Evolutionary conservation across 2,797 vertebrate genomes (phyloP), one percentile per base, ranked within the genome.

Genomic region (Dipus sagitta): DNA sequence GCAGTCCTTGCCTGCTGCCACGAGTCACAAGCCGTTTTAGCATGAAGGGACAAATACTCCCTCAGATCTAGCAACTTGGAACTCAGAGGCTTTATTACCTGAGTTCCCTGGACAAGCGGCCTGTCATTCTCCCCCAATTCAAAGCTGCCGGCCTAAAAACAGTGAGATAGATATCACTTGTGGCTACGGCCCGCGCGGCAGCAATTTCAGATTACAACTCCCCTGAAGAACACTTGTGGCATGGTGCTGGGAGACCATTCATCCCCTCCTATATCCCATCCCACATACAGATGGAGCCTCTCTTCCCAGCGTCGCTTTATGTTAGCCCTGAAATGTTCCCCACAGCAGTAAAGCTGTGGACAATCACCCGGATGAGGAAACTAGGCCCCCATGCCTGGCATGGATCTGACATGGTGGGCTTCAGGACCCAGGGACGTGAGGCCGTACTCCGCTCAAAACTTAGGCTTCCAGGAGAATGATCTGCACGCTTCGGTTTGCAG

Each of bases 181-280:
- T 0, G 54, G 76, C 60, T 3, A 10, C 0, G 0, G 64, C 32
- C 17, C 23, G 24, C 64, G 74, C 0, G 87, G 67, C 6, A 65
- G 81, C 13, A 17, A 0, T 64, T 81, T 74, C 62, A 38, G 20
- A 10, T 34, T 21, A 28, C 58, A 62, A 77, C 65, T 42, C 93
- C 47, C 7, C 20, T 52, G 11, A 91, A 91, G 13, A 54, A 89
- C 1, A 65, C 15, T 30, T 21, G 62, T 21, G 62, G n/a, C 54
- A 9, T 1, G 9, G 38, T 8, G 3, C 1, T 10, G n/a, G 70
- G 67, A n/a, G 58, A 38, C 23, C 18, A 34, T 26, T 18, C 42
- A 34, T 47, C 38, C 24, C 70, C 1, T 28, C 32, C 88, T 47
- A 0, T 64, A 32, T 1, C 72, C 30, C 70, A 83, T 78, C 11